Conservation (phyloP, 1,140 invertebrate species). For the Rhagoletis pomonella region DNA sequence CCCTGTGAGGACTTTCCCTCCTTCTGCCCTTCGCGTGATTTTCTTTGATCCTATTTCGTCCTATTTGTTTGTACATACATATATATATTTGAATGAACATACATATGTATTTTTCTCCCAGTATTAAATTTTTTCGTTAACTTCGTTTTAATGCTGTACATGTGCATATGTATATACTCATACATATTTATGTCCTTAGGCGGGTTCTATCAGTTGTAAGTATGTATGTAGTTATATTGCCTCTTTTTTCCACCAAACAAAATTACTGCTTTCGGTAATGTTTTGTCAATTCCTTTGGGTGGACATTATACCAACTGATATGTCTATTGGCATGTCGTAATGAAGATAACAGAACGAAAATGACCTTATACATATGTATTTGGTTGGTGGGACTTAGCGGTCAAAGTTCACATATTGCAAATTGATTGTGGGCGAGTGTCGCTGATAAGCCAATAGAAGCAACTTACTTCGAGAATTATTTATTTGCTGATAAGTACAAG, state of each 20-base stretch:
- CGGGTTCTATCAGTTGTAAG: too few relatives aligned
- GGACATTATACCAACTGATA: constrained; percentile 27
- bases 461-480: neutral
- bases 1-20: too few relatives aligned
- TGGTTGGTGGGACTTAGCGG: constrained; percentile 11
- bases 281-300: constrained; percentile 50
- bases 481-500: constrained; percentile 47
- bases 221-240: neutral
- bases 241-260: neutral
- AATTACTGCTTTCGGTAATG: constrained; percentile 17
- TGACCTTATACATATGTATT: neutral
- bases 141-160: too few relatives aligned
- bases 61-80: too few relatives aligned
- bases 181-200: too few relatives aligned
- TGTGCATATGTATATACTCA: too few relatives aligned
- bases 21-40: too few relatives aligned
- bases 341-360: neutral
- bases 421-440: constrained; percentile 31
- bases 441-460: constrained; percentile 2
- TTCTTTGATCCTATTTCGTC: too few relatives aligned
- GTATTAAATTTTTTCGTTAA: too few relatives aligned
- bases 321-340: constrained; percentile 9
- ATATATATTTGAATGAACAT: too few relatives aligned
- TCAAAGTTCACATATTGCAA: constrained; percentile 45
- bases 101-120: too few relatives aligned